These are phyloP conservation scores for Drosophila multiciliata DNA, from an alignment of 2,888 invertebrate genomes.

Conservation along the genomic window DNA sequence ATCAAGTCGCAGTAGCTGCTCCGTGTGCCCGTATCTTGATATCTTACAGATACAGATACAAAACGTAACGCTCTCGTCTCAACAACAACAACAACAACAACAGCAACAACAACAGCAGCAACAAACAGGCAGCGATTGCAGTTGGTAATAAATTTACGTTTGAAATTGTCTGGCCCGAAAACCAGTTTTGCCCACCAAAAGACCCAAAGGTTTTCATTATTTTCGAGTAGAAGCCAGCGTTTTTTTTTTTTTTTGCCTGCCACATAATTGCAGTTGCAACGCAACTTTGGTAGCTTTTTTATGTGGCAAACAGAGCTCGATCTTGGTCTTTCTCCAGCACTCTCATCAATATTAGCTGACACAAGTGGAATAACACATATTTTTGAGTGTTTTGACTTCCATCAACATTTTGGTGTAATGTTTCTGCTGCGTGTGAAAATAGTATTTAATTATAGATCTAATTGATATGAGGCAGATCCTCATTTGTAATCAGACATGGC, in stretches of 20 bases:
- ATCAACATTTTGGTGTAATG: conserved; percentile 34
- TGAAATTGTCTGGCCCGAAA: conserved; percentile 71
- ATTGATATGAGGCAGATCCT: conserved; percentile 34
- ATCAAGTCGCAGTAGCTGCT: conserved; percentile 75
- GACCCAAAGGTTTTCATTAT: conserved; percentile 73
- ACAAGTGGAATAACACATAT: conserved; percentile 17
- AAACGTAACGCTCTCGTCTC: conserved; percentile 58
- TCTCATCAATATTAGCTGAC: conserved; percentile 44
- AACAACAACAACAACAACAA: conserved; percentile 22
- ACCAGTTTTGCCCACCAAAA: conserved; percentile 63
- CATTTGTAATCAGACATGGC: conserved; percentile 16
- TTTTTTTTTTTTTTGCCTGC: conserved; percentile 23
- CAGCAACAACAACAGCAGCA: conserved; percentile 26
- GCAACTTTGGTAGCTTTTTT: conserved; percentile 47
- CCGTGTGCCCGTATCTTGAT: conserved; percentile 68
- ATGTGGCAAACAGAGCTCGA: conserved; percentile 15
- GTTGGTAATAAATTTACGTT: conserved; percentile 80
- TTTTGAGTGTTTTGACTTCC: not conserved
- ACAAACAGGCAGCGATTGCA: conserved; percentile 44
- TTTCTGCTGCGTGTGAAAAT: conserved; percentile 42
- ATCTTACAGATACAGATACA: conserved; percentile 73
- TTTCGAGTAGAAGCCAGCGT: conserved; percentile 41
- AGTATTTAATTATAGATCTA: conserved; percentile 22
- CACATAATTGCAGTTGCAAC: conserved; percentile 43
- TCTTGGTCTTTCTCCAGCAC: conserved; percentile 8